These are phyloP conservation scores for Garrulus glandarius DNA, from an alignment of 2,797 vertebrate species.

Conservation along the genomic window DNA sequence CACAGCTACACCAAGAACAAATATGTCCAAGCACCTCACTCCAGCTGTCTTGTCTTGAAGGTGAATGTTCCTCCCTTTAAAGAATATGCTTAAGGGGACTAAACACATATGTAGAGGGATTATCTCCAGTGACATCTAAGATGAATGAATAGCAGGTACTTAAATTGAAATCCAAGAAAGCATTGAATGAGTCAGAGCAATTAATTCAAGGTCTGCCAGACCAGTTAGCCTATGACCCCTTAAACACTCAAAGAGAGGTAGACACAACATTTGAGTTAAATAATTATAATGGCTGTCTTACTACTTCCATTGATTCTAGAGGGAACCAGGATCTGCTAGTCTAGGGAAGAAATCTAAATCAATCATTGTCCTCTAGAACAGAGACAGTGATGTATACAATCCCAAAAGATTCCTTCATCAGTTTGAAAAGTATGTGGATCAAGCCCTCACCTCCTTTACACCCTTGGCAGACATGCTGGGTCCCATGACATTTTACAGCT, in stretches of 20 bases:
- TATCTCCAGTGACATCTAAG: slow-evolving; percentile 36
- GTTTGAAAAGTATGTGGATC: not conserved
- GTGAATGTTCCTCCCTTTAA: slow-evolving; percentile 13
- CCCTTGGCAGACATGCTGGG: not conserved
- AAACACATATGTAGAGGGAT: slow-evolving; percentile 13
- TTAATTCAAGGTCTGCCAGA: slow-evolving; percentile 49
- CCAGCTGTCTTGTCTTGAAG: slow-evolving; percentile 21
- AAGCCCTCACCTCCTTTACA: not conserved
- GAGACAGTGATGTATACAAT: not conserved
- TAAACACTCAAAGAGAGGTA: slow-evolving; percentile 39
- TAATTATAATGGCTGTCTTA: slow-evolving; percentile 22
- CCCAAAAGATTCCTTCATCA: not conserved
- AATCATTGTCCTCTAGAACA: slow-evolving; percentile 11
- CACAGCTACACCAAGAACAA: not conserved
- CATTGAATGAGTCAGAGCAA: slow-evolving; percentile 48
- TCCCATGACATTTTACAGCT: not conserved
- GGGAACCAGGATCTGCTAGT: not conserved
- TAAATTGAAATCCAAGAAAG: slow-evolving; percentile 56
- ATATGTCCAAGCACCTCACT: not conserved
- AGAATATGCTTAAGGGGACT: slow-evolving; percentile 3
- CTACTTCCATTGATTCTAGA: slow-evolving; percentile 41
- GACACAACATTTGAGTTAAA: slow-evolving; percentile 46
- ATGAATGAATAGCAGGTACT: slow-evolving; percentile 40
- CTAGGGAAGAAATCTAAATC: slow-evolving; percentile 36
- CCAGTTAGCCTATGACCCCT: slow-evolving; percentile 54